Base-by-base conservation (phyloP, 2,888 invertebrate genomes). In the Tholera decimalis region DNA sequence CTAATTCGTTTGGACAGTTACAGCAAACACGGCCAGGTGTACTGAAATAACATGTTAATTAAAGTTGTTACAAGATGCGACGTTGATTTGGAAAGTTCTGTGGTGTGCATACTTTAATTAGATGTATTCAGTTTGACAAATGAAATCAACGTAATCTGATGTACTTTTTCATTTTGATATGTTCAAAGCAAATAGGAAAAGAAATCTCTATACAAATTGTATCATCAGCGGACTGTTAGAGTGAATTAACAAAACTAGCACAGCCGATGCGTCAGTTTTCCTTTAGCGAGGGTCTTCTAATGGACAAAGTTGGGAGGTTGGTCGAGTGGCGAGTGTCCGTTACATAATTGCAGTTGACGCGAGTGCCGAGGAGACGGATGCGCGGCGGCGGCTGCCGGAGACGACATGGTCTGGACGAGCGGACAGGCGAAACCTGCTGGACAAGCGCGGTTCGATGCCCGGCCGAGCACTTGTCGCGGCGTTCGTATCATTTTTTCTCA, bases 401-500 rank as follows among this genome's bases (percentile, higher is more conserved):
- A 75, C 73, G 72, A 56, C 76, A 73, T 55, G 57, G 74, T 70
- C 62, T 73, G 77, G 28, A n/a, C 46, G 46, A 46, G 26, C 26
- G 47, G 79, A 79, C 85, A 78, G 77, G 85, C 83, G 82, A 88
- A 90, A 92, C 92, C 92, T 89, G 93, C 91, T 86, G 88, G 83
- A 83, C 89, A 82, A 82, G 88, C 89, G 87, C 84, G 87, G 92
- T 92, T 92, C 93, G 92, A 89, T 84, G 91, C 83, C 90, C 91
- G 91, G 72, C 83, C 69, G 85, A 82, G 82, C 90, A 91, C 92
- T 92, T 92, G 89, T 86, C 88, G 86, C 82, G 78, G 74, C 73
- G 73, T 67, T 67, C 82, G 77, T 77, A 80, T 79, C 47, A 73
- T 85, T 87, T 88, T 86, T 87, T 82, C 67, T 82, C 78, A 78